Conservation (phyloP, 2,888 invertebrate genomes). For the Endomychus coccineus region DNA sequence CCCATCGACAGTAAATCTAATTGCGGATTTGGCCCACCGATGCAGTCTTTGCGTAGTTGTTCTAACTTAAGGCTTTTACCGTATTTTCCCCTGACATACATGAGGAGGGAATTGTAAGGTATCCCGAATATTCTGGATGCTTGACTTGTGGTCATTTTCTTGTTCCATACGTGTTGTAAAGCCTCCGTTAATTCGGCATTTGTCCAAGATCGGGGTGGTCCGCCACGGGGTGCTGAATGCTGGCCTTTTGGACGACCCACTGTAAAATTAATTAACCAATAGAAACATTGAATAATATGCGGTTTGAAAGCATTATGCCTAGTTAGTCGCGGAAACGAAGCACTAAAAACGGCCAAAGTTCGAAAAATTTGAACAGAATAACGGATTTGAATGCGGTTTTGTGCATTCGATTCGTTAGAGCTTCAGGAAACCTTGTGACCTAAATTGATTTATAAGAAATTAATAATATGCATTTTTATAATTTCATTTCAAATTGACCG, state of each 20-base stretch:
- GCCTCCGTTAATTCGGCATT: slow-evolving; percentile 87
- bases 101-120: slow-evolving; percentile 85
- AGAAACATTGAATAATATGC: not conserved
- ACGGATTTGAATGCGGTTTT: too few species aligned
- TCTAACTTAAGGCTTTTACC: slow-evolving; percentile 87
- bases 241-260: slow-evolving; percentile 83
- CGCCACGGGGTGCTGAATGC: slow-evolving; percentile 84
- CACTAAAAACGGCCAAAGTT: too few species aligned
- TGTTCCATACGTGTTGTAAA: slow-evolving; percentile 90
- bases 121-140: slow-evolving; percentile 86
- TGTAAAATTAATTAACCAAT: too few species aligned
- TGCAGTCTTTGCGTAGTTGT: slow-evolving; percentile 81
- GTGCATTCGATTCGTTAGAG: too few species aligned
- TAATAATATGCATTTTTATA: too few species aligned
- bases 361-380: too few species aligned
- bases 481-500: too few species aligned
- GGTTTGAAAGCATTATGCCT: too few species aligned
- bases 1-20: slow-evolving; percentile 49
- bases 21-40: slow-evolving; percentile 59
- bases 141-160: slow-evolving; percentile 90
- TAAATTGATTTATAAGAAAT: too few species aligned
- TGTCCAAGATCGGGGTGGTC: slow-evolving; percentile 87
- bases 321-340: too few species aligned
- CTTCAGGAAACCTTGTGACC: too few species aligned
- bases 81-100: slow-evolving; percentile 89